A percentile compares a stretch with the other conserved stretches of the same genome.
These are phyloP conservation scores for Enteromius mattozi DNA, from an alignment of 2,797 vertebrate genomes.

Conservation along the genomic window DNA sequence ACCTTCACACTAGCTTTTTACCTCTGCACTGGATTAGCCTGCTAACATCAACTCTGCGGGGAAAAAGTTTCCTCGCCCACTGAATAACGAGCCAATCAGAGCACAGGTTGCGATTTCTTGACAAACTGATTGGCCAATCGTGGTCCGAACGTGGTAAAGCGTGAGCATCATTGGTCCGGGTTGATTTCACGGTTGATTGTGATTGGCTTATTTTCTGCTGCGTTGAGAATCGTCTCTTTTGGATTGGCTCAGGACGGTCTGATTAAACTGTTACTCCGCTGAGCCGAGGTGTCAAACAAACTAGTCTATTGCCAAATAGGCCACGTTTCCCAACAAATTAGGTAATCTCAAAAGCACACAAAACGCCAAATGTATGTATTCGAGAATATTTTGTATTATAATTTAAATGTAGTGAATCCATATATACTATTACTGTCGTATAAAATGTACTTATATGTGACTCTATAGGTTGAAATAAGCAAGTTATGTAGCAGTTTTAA, in stretches of 20 bases:
- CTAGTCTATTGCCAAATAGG: constrained; percentile 11
- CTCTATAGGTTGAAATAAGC: not conserved
- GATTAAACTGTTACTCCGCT: constrained; percentile 19
- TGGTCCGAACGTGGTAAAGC: not conserved
- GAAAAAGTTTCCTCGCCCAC: constrained; percentile 51
- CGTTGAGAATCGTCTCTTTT: constrained; percentile 32
- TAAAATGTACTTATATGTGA: not conserved
- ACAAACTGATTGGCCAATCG: not conserved
- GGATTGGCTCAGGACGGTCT: constrained; percentile 6
- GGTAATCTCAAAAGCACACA: not conserved
- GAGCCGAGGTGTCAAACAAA: constrained; percentile 19
- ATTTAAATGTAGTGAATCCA: not conserved
- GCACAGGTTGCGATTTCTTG: not conserved
- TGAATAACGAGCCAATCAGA: constrained; percentile 70
- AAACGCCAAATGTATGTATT: not conserved
- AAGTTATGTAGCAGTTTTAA: not conserved
- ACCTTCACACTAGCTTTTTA: constrained; percentile 56
- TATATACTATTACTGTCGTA: not conserved
- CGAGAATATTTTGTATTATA: not conserved
- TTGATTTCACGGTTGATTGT: not conserved
- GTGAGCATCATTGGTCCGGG: not conserved
- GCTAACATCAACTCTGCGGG: constrained; percentile 61
- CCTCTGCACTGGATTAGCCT: constrained; percentile 60
- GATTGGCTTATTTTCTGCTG: constrained; percentile 40
- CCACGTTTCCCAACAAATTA: constrained; percentile 3